Conservation (phyloP, 2,113 vertebrate genomes). For the Motacilla tschutschensis region DNA sequence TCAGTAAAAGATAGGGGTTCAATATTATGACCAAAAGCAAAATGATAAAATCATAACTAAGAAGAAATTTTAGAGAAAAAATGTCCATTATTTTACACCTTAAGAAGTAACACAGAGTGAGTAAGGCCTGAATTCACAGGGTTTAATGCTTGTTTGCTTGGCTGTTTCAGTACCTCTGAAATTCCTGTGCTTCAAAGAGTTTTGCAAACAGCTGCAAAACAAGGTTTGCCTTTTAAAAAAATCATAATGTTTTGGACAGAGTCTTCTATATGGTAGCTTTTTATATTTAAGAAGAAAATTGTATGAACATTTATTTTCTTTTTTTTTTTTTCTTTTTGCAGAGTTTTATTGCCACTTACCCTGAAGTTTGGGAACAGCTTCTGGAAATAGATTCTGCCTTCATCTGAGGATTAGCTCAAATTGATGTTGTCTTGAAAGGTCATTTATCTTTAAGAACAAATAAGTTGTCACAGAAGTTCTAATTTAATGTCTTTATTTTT, state of each 20-base stretch:
- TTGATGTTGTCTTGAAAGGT: background rate
- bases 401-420: background rate
- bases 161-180: background rate
- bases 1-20: background rate
- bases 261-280: rapidly evolving
- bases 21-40: background rate
- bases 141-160: background rate
- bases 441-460: background rate
- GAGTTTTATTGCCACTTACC: background rate
- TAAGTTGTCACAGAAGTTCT: background rate
- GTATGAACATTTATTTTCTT: background rate
- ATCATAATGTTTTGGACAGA: background rate
- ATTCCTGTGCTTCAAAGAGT: background rate
- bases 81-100: background rate
- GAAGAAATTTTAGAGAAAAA: background rate
- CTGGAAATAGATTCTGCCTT: background rate
- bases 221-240: background rate
- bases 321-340: background rate
- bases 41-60: background rate
- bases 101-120: background rate
- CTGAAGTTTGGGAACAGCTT: background rate
- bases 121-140: background rate
- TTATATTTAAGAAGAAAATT: background rate
- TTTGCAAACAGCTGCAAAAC: background rate
- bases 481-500: background rate